Conservation (phyloP, 2,888 invertebrate genomes). For the Boloria selene region DNA sequence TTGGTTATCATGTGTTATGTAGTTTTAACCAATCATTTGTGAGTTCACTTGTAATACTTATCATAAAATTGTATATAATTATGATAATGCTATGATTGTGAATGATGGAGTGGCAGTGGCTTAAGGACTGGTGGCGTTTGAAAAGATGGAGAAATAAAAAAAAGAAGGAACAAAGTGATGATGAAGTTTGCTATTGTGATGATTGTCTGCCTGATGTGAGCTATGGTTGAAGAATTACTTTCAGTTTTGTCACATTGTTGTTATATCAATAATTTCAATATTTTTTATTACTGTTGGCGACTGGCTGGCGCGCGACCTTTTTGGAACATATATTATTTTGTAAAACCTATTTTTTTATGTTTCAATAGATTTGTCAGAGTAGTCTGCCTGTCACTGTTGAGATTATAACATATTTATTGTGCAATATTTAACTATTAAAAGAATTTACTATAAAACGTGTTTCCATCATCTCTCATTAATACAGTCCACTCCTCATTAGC, state of each 20-base stretch:
- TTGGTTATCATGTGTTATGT: conserved; percentile 65
- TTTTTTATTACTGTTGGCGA: too few species aligned
- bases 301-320: too few species aligned
- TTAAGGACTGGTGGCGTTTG: conserved; percentile 91
- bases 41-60: conserved; percentile 58
- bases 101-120: conserved; percentile 90
- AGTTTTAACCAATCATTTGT: conserved; percentile 63
- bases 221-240: conserved; percentile 13
- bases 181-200: conserved; percentile 90
- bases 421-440: too few species aligned
- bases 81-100: conserved; percentile 53
- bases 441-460: too few species aligned
- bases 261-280: conserved; percentile 4
- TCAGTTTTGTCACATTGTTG: conserved; percentile 2
- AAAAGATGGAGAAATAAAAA: conserved; percentile 85
- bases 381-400: too few species aligned
- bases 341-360: too few species aligned
- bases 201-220: conserved; percentile 85
- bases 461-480: too few species aligned
- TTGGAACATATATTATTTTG: too few species aligned
- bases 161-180: conserved; percentile 77
- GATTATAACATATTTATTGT: too few species aligned
- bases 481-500: too few species aligned
- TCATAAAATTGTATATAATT: conserved; percentile 57
- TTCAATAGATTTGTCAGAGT: too few species aligned